Evolutionary conservation across 2,113 vertebrate genomes (phyloP), one percentile per base, ranked within the genome.

Genomic region (Myiozetetes cayanensis): DNA sequence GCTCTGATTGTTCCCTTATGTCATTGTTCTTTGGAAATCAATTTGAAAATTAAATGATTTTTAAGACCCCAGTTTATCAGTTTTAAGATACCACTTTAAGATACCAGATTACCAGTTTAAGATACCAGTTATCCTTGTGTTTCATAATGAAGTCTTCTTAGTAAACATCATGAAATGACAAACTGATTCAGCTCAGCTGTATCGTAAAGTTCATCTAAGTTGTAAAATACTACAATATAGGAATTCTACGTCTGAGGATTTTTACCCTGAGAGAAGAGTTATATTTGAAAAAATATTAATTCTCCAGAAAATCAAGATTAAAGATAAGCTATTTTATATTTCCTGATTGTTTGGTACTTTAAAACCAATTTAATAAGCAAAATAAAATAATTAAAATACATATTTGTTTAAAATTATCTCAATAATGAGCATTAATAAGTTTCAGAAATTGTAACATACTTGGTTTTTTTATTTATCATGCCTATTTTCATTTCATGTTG

Each of bases 401-500:
- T 72, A 33, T 28, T 78, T 85, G 8, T 70, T 75, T 76, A 68
- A 65, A 79, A 72, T 85, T 82, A 15, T 41, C 49, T 68, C 12
- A 86, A 71, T 85, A 66, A 68, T 66, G 14, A 85, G 6, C 37
- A 56, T 22, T 70, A 62, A 18, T 56, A 73, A 67, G 4, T 61
- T 84, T 61, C 67, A 71, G 39, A 77, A 87, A 62, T 58, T 33
- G 6, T 41, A 73, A 46, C 8, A 20, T 84, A 65, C 33, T 68
- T 91, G 7, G 30, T 11, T 11, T 13, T 95, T 86, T 78, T 4
- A 87, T 58, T 65, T 85, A 62, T 76, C 16, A 6, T 82, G n/a
- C 22, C 46, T 95, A 49, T 93, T 91, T 96, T 92, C 27, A 68
- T 74, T 94, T 82, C 33, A 23, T 49, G n/a, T 73, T 78, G 58